Evolutionary conservation across 1,140 invertebrate species (phyloP), one percentile per base, ranked within the genome.

Genomic region (Cotesia vestalis): DNA sequence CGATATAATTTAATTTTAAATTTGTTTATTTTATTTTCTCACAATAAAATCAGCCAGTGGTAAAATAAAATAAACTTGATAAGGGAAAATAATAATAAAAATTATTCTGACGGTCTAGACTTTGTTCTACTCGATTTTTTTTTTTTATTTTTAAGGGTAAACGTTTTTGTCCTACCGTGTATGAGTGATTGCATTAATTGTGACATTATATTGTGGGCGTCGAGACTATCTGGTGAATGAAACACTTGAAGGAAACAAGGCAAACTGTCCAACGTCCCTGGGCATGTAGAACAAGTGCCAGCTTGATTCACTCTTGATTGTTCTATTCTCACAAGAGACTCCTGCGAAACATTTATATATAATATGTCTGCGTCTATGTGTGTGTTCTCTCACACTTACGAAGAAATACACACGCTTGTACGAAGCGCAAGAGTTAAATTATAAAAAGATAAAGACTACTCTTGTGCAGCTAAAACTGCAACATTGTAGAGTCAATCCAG

Each of bases 221-320:
- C 40, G 36, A n/a, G 27, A 27, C 27, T 27, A 66, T 51, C 59
- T 53, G 36, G 20, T 67, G 67, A 74, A 67, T 72, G 68, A 53
- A 73, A 69, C 77, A 80, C 78, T 83, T 81, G 73, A 81, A 83
- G 84, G 71, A 84, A 77, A 74, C 60, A 34, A 38, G 66, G 34
- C 40, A 34, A 4, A 40, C 73, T 75, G 78, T 74, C 72, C 79
- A 77, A 53, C 78, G 79, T 78, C 77, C 81, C 78, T 76, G 52
- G 60, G 78, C 79, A 79, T 79, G 77, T 79, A 78, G 82, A 87
- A 87, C 85, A 87, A 87, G 85, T 83, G 84, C 78, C 83, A 80
- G 84, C 85, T 86, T 87, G 85, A 87, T 87, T 87, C 84, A 81
- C 81, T 77, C 75, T 80, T 87, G 85, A 87, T 87, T 87, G 85